Evolutionary conservation across 2,888 invertebrate genomes (phyloP), one percentile per base, ranked within the genome.

Genomic region (Epistrophe grossulariae): DNA sequence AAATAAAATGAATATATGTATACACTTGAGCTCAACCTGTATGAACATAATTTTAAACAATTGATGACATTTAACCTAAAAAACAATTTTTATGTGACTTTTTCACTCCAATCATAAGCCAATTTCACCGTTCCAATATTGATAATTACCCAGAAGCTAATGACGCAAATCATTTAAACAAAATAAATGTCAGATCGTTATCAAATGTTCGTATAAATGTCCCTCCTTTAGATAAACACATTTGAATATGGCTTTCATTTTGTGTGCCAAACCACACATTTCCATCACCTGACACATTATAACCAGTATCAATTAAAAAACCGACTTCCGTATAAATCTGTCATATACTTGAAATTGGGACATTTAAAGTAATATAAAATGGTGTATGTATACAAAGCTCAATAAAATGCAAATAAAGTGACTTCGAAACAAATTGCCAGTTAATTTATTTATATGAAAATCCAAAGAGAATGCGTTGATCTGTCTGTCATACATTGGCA

Each of bases 401-500:
- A 52, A 70, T 70, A 52, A 70, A 70, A 70, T 70, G 3, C 10
- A 50, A 70, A 70, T 70, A 55, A 70, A 70, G 15, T 40, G 70
- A 62, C 13, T 19, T 38, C n/a, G 52, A 70, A 70, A 55, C 70
- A 70, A 70, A 70, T 70, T 70, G 55, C 38, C 38, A 52, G 24
- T 28, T 40, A 70, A 70, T 70, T 70, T 24, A 70, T 70, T 70
- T 24, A 24, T 70, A 70, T 70, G 3, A 55, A n/a, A n/a, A 50
- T 50, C 68, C 10, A 7, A 11, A 19, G 15, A 38, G 11, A 17
- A 17, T 24, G 8, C 24, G 10, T 52, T 28, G 13, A 11, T 24
- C 24, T 52, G 24, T 24, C 24, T 31, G 19, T 62, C 24, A n/a
- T n/a, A n/a, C 24, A 24, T 24, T 24, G 24, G 24, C 28, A n/a